Base-by-base conservation (phyloP, 1,140 invertebrate genomes). In the Solenopsis fugax region DNA sequence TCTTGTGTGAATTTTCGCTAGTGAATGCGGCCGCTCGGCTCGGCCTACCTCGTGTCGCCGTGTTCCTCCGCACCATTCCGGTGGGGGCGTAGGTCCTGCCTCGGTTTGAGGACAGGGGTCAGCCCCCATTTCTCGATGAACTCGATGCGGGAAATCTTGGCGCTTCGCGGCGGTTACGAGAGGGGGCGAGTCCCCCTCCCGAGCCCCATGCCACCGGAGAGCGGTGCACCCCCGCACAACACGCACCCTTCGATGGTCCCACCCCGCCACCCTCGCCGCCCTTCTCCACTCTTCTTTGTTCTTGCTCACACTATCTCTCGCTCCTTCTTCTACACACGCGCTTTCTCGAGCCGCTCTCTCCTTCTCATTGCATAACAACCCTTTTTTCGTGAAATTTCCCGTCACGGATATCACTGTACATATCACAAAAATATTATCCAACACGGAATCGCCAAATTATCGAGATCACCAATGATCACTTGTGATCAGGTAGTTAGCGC, bases 61-160 rank as follows among this genome's bases (percentile, higher is more conserved):
- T 96, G 94, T 95, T 97, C 96, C 95, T 97, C 97, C 94, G 96
- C 96, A 95, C 96, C 96, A 95, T 95, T 95, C 94, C 94, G 94
- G 96, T 96, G 97, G 97, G 97, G 97, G 97, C 96, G 95, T 96
- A 97, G 97, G 96, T 98, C 98, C 97, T 98, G 97, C 97, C 97
- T 97, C 97, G 98, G 98, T 96, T 97, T 97, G 96, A 98, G 97
- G 97, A 98, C 98, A 97, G 98, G 98, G 96, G 98, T 98, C 96
- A 98, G 97, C 97, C 98, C 98, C 98, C 98, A 98, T 98, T 98
- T 98, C 96, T 98, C 98, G 96, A 98, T 97, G 96, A 98, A 98
- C 97, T 98, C 98, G 97, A 98, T 97, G 96, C 98, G 97, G 96
- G 98, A 98, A 98, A 98, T 98, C 97, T 97, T 98, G 97, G 96